These are phyloP conservation scores for Bradypus variegatus DNA, from an alignment of 2,797 vertebrate species.

Conservation along the genomic window DNA sequence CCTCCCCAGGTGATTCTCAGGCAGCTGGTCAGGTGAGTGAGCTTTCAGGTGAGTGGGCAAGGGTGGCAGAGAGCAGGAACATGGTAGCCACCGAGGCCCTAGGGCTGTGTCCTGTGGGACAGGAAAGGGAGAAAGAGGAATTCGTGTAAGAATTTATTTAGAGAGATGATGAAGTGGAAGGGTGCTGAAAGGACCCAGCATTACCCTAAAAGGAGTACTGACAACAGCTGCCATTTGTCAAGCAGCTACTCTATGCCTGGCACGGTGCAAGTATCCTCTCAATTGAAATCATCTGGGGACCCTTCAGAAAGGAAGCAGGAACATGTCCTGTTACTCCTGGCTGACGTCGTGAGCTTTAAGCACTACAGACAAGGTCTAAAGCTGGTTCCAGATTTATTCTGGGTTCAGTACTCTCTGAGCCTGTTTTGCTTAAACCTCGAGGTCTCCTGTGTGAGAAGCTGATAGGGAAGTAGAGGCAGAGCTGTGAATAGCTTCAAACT, in stretches of 20 bases:
- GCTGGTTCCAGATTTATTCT: neutral
- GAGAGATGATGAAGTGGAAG: neutral
- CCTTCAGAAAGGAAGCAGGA: neutral
- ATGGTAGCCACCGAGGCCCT: neutral
- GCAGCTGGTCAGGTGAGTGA: conserved; percentile 68
- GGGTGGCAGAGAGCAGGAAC: neutral
- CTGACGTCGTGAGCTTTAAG: neutral
- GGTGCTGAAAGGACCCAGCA: neutral
- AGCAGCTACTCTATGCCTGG: neutral
- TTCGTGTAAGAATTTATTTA: neutral
- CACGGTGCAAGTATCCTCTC: neutral
- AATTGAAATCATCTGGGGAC: neutral
- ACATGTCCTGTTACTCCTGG: neutral
- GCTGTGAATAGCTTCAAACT: neutral
- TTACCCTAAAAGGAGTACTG: neutral
- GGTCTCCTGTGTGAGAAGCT: neutral
- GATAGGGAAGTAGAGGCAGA: neutral
- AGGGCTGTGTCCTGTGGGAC: neutral
- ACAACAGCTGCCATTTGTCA: too few relatives aligned
- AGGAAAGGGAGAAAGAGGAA: neutral
- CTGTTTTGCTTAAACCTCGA: neutral
- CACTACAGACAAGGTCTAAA: neutral
- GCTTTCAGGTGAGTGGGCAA: neutral
- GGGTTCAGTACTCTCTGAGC: neutral
- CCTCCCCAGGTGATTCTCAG: conserved; percentile 68